These are phyloP conservation scores for Sternarchorhynchus goeldii DNA, from an alignment of 2,797 vertebrate genomes.

Conservation along the genomic window DNA sequence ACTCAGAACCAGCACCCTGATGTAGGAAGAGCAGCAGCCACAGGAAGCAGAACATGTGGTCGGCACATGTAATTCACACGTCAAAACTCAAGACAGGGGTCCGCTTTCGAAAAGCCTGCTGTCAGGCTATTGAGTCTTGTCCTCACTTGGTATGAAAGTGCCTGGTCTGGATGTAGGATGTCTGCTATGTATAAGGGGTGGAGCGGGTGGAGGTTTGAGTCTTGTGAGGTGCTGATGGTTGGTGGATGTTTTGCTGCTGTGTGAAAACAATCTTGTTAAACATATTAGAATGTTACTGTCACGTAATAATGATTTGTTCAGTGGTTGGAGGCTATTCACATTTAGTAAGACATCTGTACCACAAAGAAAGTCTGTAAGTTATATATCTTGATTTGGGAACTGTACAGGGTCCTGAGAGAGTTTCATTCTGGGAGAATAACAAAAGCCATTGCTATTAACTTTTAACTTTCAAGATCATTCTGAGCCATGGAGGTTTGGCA, in stretches of 20 bases:
- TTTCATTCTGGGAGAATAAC: too few relatives aligned
- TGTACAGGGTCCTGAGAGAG: too few relatives aligned
- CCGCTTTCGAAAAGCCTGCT: constrained; percentile 61
- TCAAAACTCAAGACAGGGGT: constrained; percentile 67
- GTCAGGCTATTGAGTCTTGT: constrained; percentile 15
- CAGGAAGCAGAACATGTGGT: constrained; percentile 36
- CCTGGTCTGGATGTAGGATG: constrained; percentile 49
- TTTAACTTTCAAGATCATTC: too few relatives aligned
- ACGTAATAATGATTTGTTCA: constrained; percentile 5
- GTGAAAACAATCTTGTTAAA: not conserved
- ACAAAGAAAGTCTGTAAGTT: not conserved
- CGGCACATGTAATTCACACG: constrained; percentile 46
- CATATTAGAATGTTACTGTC: too few relatives aligned
- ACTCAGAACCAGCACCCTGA: constrained; percentile 35
- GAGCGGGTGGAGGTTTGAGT: too few relatives aligned
- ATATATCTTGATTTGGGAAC: not conserved
- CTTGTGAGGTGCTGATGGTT: not conserved
- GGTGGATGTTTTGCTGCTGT: not conserved
- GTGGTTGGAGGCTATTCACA: not conserved
- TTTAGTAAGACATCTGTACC: not conserved
- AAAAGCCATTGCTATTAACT: too few relatives aligned
- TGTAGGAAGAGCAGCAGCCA: constrained; percentile 27
- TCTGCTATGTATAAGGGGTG: not conserved
- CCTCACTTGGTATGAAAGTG: constrained; percentile 27
- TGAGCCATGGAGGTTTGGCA: too few relatives aligned